Evolutionary conservation across 2,797 vertebrate species (phyloP), one percentile per base, ranked within the genome.

Genomic region (Muscicapa comitata): DNA sequence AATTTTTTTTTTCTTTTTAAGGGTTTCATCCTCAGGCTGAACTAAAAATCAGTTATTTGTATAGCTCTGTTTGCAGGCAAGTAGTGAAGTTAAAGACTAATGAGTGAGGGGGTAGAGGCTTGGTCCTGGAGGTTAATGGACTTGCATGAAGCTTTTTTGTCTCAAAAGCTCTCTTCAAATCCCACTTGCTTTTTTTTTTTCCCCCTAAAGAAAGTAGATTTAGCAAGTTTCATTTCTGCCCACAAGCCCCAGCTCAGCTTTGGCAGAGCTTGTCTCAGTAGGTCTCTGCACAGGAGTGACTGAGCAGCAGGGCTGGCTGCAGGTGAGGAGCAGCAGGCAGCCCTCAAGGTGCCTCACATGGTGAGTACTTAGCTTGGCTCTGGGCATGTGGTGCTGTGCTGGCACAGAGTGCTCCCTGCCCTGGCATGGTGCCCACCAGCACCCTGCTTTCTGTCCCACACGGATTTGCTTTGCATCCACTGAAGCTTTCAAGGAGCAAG

Each of bases 21-120:
- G 59, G 25, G 47, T 84, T 96, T 91, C 47, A 87, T 81, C 74
- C 73, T 70, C 37, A 59, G 78, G 63, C 68, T 89, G 80, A 91
- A 82, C 62, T 78, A 70, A 82, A 90, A 93, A 72, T 82, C 91
- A 85, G 40, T 89, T 92, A 71, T 75, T 92, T 91, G 71, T 86
- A 63, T 65, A 66, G 55, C 43, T 86, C 37, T 81, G 77, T 76
- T 95, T 90, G 51, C 26, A 42, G 67, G 53, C 80, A 90, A 75
- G 73, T 66, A 88, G 54, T 5, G 19, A 90, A 88, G 83, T 81
- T 93, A 76, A 77, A 86, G 74, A 58, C 55, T 71, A 57, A 83
- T 84, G 79, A 63, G 17, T 80, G 85, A 88, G 47, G 54, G 51
- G 23, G 61, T 62, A 37, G 76, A 95, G 51, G 66, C 35, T 86